A percentile compares a stretch with the other conserved stretches of the same genome.
Conservation (phyloP, 2,797 vertebrate genomes). For the Myripristis jacobus region DNA sequence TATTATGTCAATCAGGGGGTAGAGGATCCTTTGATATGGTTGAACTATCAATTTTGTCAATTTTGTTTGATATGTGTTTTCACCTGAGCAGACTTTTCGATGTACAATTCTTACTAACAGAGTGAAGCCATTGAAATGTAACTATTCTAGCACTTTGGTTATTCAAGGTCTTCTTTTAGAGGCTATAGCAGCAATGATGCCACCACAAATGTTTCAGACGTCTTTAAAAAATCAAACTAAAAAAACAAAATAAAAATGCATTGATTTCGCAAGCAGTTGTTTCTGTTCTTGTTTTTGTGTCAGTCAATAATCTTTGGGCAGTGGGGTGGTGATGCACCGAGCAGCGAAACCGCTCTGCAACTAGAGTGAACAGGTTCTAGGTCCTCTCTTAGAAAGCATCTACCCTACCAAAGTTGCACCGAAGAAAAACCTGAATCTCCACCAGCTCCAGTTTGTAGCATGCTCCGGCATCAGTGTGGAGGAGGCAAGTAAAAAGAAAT, state of each 20-base stretch:
- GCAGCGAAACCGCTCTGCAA: conserved; percentile 7
- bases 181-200: conserved; percentile 83
- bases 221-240: conserved; percentile 80
- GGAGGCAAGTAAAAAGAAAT: too few relatives aligned
- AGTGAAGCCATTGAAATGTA: conserved; percentile 87
- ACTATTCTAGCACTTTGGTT: conserved; percentile 88
- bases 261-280: conserved; percentile 78
- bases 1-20: conserved; percentile 79
- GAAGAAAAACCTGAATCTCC: neutral
- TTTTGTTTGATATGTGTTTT: conserved; percentile 86
- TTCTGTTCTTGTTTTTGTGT: conserved; percentile 66
- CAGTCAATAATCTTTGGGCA: conserved; percentile 25
- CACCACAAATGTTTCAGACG: conserved; percentile 85
- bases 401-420: conserved; percentile 22
- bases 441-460: too few relatives aligned
- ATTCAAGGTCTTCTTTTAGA: conserved; percentile 85
- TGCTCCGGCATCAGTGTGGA: too few relatives aligned
- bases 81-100: conserved; percentile 83
- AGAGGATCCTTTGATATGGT: conserved; percentile 78
- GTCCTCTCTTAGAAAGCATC: too few relatives aligned
- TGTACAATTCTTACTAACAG: conserved; percentile 87
- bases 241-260: conserved; percentile 80
- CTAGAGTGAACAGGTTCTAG: neutral
- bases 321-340: neutral
- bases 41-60: conserved; percentile 76